A percentile compares a stretch with the other conserved stretches of the same genome.
Conservation (phyloP, 2,888 invertebrate genomes). For the Octonoba sinensis region DNA sequence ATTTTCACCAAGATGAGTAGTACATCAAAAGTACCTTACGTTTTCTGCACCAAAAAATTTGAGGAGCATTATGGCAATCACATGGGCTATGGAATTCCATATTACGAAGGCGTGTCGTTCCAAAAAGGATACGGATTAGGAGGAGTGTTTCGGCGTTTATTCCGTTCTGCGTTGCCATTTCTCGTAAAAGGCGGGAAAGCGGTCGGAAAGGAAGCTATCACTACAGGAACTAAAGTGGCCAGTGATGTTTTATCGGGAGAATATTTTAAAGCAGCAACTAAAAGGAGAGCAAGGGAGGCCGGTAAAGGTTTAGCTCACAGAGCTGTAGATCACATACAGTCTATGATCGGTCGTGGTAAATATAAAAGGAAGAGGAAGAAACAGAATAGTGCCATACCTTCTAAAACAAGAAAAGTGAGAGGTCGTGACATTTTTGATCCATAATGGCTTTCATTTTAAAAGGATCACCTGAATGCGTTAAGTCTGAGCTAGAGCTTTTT, state of each 20-base stretch:
- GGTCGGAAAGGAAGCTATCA: conserved; percentile 14
- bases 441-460: conserved; percentile 24
- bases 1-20: too few relatives aligned
- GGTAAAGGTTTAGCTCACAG: neutral
- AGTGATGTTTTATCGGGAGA: conserved; percentile 10
- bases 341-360: conserved; percentile 5
- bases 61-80: conserved; percentile 22
- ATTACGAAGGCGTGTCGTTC: neutral
- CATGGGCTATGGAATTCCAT: conserved; percentile 8
- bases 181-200: conserved; percentile 1
- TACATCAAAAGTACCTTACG: conserved; percentile 7
- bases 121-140: conserved; percentile 26
- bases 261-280: neutral
- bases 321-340: neutral
- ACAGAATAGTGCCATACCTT: conserved; percentile 26
- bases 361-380: conserved; percentile 35
- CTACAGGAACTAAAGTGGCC: neutral
- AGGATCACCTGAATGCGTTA: conserved; percentile 42
- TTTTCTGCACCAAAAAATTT: conserved; percentile 7
- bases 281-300: conserved; percentile 1
- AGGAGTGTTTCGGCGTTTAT: neutral
- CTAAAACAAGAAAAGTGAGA: conserved; percentile 10
- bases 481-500: conserved; percentile 48
- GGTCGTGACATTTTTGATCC: conserved; percentile 29
- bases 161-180: conserved; percentile 12